Base-by-base conservation (phyloP, 2,888 invertebrate genomes). In the Hermodice carunculata region DNA sequence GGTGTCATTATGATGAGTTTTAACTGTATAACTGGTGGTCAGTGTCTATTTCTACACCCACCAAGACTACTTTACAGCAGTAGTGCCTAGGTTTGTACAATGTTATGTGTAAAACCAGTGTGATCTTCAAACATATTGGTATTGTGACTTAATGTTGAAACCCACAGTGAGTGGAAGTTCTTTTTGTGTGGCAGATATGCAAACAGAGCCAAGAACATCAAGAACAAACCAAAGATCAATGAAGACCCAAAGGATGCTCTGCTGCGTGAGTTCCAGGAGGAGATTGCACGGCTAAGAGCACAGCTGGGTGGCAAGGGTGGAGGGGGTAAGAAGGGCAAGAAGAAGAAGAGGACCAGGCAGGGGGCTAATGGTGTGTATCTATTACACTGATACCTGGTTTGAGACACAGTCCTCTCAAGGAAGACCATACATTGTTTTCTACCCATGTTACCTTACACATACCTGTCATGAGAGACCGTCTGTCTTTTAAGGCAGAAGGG, bases 241-340 rank as follows among this genome's bases (percentile, higher is more conserved):
- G 98, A 99, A 87, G 98, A 99, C 89, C 98, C 98, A 40, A 98
- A 99, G 87, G 98, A 99, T 87, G 98, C 98, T 26, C 91, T 98
- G 82, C 88, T 97, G 60, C 90, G 97, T 80, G 95, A 98, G 85
- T 96, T 97, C 87, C 98, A 98, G 85, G 93, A 94, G 71, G 96
- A 97, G 88, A 96, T 98, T 83, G 92, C 92, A 78, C 89, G 94
- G 57, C 76, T 87, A 53, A 87, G 86, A 72, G 73, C 73, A 17
- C 80, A 85, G 46, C 74, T 87, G 24, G 77, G 78, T 4, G 74
- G 80, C 1, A 83, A 82, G 70, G 84, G 85, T 44, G 81, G 81
- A 28, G 76, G 79, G 29, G 85, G 72, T 86, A 86, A 71, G 85
- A 85, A 72, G 81, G 87, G 70, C 59, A 76, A 74, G 74, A 78